Evolutionary conservation across 1,140 invertebrate genomes (phyloP).

Genomic region (Magallana gigas): DNA sequence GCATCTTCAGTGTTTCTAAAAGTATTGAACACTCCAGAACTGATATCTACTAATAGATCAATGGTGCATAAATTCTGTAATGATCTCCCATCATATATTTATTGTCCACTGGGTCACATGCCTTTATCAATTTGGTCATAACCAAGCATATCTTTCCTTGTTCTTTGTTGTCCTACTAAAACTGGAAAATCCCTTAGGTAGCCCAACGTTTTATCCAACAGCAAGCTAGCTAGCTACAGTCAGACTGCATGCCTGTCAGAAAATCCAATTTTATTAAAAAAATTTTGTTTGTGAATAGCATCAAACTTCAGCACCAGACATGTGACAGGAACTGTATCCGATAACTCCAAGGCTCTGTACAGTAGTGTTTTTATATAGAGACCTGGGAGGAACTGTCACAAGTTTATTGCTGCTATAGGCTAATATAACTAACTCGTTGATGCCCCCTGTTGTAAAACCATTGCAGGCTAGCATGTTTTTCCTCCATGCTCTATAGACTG

Average conservation of each 20-base stretch:
- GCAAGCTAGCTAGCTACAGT: not conserved
- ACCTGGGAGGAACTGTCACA: constrained; percentile 10
- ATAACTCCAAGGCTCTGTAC: not conserved
- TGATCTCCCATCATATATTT: too few relatives aligned
- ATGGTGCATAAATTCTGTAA: too few relatives aligned
- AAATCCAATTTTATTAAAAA: constrained; percentile 14
- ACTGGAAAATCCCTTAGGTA: not conserved
- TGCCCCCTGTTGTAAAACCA: constrained; percentile 16
- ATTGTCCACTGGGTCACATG: too few relatives aligned
- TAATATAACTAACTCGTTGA: constrained; percentile 21
- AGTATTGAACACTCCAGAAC: too few relatives aligned
- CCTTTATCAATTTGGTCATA: too few relatives aligned
- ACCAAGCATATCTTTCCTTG: too few relatives aligned
- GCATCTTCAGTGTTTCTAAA: not conserved
- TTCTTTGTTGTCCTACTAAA: too few relatives aligned
- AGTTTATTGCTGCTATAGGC: constrained; percentile 21
- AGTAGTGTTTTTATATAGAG: not conserved
- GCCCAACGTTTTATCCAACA: not conserved
- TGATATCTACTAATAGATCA: too few relatives aligned
- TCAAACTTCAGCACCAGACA: not conserved
- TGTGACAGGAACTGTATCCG: not conserved
- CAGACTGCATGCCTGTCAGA: not conserved
- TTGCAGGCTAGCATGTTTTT: constrained; percentile 27
- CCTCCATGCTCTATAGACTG: constrained; percentile 3
- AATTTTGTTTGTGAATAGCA: too few relatives aligned